phyloP scores from a whole-genome alignment of 2,113 vertebrate species.

The Pterophyllum scalare region DNA sequence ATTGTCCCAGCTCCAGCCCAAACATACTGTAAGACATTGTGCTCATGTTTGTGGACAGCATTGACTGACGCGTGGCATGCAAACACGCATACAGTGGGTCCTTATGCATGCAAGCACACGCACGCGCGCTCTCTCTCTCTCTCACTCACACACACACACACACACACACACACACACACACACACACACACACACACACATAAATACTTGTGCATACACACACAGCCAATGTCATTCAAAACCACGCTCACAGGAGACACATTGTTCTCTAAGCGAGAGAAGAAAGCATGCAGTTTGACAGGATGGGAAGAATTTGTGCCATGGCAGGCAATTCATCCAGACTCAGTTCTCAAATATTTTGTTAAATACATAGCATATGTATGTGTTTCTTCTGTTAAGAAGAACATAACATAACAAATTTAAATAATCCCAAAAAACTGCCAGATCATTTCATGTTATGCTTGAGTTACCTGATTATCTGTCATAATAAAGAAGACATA shows the following conservation, averaged over 20 bases:
- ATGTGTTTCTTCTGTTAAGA: background rate
- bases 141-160: conserved; percentile 16
- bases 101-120: conserved; percentile 50
- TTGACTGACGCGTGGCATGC: conserved; percentile 73
- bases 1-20: conserved; percentile 93
- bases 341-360: conserved; percentile 10
- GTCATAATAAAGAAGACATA: conserved; percentile 19
- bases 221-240: conserved; percentile 62
- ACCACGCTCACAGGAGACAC: conserved; percentile 57
- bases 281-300: conserved; percentile 73
- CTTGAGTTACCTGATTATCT: conserved; percentile 36
- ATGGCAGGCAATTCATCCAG: conserved; percentile 28
- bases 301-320: conserved; percentile 52
- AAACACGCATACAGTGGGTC: conserved; percentile 69
- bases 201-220: conserved; percentile 23
- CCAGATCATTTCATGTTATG: conserved; percentile 11
- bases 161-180: conserved; percentile 27
- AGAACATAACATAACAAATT: background rate
- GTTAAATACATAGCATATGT: background rate
- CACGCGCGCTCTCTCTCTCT: no score
- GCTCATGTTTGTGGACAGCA: conserved; percentile 82
- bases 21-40: conserved; percentile 85
- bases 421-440: conserved; percentile 1
- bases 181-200: conserved; percentile 7
- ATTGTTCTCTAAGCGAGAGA: conserved; percentile 62